phyloP scores from a whole-genome alignment of 1,140 invertebrate genomes.

The Tetragonula clypearis region DNA sequence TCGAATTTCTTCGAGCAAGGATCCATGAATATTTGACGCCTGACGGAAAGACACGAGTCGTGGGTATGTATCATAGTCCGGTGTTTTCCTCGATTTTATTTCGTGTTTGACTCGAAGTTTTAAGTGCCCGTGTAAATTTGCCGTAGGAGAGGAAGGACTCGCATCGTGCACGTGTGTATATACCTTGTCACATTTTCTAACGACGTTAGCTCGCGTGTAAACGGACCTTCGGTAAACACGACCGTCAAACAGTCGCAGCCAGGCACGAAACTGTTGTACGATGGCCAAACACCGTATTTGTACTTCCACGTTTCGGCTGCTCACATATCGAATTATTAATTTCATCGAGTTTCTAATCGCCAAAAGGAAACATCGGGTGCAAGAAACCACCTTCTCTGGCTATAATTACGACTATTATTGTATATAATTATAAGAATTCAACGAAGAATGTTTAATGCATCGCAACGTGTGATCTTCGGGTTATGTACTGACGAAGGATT shows the following conservation, averaged over 20 bases:
- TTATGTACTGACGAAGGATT: background rate
- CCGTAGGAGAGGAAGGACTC: constrained; percentile 54
- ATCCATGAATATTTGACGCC: background rate
- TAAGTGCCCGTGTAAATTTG: constrained; percentile 64
- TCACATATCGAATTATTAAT: constrained; percentile 32
- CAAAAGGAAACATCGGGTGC: no score
- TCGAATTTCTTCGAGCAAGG: background rate
- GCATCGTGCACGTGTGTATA: constrained; percentile 50
- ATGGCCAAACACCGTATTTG: constrained; percentile 25
- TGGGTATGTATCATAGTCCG: constrained; percentile 1
- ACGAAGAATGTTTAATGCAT: background rate
- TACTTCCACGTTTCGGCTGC: constrained; percentile 7
- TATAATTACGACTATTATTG: background rate
- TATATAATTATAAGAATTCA: background rate
- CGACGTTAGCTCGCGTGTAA: constrained; percentile 61
- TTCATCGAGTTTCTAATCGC: background rate
- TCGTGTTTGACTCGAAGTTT: constrained; percentile 43
- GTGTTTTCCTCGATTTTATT: constrained; percentile 32
- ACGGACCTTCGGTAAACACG: constrained; percentile 61
- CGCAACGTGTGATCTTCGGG: background rate
- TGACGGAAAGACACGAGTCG: background rate
- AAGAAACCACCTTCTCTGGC: background rate
- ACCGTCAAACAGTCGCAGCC: constrained; percentile 62
- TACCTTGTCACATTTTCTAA: constrained; percentile 65
- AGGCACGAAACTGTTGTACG: constrained; percentile 56